These are phyloP conservation scores for Cyrtorhinus lividipennis DNA, from an alignment of 1,140 invertebrate genomes.

Conservation along the genomic window DNA sequence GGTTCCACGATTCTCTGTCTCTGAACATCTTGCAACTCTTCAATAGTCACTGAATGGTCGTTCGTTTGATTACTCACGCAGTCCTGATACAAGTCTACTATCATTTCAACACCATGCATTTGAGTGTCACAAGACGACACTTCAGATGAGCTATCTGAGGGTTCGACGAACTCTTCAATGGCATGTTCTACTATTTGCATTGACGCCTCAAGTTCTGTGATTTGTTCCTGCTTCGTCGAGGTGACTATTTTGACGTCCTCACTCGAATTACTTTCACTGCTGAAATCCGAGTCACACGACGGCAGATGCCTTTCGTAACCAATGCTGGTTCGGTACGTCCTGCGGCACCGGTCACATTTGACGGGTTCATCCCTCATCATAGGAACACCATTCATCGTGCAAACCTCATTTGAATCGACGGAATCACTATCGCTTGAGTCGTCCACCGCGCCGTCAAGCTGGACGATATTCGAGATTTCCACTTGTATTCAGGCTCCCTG, in stretches of 20 bases:
- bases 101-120: not conserved
- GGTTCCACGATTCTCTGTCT: too few relatives aligned
- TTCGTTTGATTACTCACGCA: not conserved
- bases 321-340: conserved; percentile 72
- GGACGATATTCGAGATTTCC: conserved; percentile 32
- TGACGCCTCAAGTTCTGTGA: not conserved
- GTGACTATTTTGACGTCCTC: conserved; percentile 11
- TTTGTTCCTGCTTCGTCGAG: not conserved
- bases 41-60: not conserved
- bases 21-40: not conserved
- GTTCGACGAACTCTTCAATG: not conserved
- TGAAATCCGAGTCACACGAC: conserved; percentile 48
- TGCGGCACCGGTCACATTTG: conserved; percentile 71
- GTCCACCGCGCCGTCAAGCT: conserved; percentile 48
- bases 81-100: not conserved
- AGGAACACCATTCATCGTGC: not conserved
- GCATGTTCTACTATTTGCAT: not conserved
- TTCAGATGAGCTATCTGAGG: not conserved
- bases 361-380: conserved; percentile 47
- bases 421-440: conserved; percentile 29
- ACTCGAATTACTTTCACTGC: conserved; percentile 49
- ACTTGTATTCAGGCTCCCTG: conserved; percentile 10
- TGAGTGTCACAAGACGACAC: not conserved
- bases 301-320: conserved; percentile 71
- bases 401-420: conserved; percentile 12